A percentile compares a stretch with the other conserved stretches of the same genome.
Evolutionary conservation across 2,888 invertebrate species (phyloP).

Genomic region (Aproaerema taeniolella): DNA sequence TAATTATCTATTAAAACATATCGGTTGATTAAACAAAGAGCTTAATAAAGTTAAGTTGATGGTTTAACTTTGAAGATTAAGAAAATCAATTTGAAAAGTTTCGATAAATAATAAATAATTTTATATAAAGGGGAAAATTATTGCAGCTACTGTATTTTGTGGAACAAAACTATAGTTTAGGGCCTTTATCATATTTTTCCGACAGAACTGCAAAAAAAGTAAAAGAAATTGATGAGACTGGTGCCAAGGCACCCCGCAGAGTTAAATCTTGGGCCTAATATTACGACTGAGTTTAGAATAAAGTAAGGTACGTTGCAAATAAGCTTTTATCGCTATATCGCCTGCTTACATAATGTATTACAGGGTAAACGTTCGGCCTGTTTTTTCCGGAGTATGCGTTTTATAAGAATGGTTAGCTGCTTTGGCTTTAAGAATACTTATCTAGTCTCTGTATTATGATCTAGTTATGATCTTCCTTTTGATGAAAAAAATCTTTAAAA

Average conservation of each 20-base stretch:
- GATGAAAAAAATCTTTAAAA: no score
- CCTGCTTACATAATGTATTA: conserved; percentile 2
- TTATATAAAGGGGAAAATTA: neutral
- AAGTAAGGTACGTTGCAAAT: conserved; percentile 11
- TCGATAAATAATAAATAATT: neutral
- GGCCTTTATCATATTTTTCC: neutral
- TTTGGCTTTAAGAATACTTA: no score
- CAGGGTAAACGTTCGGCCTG: neutral
- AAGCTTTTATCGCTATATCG: conserved; percentile 9
- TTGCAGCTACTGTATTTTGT: neutral
- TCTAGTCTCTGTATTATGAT: no score
- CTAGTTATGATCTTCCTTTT: no score
- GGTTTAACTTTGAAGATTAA: neutral
- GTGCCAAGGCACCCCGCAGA: conserved; percentile 21
- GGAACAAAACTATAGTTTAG: no score
- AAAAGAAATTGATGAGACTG: conserved; percentile 55
- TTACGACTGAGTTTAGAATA: conserved; percentile 21
- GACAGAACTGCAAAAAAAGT: conserved; percentile 27
- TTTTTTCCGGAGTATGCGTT: no score
- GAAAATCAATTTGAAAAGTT: neutral
- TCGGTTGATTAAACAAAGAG: no score
- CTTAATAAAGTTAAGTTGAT: neutral
- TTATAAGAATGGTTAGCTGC: no score
- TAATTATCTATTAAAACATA: no score
- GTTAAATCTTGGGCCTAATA: conserved; percentile 30